Evolutionary conservation across 2,797 vertebrate species (phyloP), one percentile per base, ranked within the genome.

Genomic region (Furcifer pardalis): DNA sequence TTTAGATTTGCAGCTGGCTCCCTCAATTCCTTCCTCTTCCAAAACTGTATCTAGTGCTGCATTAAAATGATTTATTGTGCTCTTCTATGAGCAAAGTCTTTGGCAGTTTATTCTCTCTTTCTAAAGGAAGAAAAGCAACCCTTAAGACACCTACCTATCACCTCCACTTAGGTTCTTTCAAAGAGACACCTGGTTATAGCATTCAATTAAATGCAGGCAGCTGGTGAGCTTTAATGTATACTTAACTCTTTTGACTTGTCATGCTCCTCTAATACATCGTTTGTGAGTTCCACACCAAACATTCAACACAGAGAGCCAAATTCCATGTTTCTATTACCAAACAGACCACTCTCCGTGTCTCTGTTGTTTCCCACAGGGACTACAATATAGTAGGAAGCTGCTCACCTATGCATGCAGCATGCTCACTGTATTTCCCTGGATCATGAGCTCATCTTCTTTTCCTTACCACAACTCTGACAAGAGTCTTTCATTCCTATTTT

Each of bases 1-100:
- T 87, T 84, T 86, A 88, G 80, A 84, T 81, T 87, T 83, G 37
- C 91, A 94, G 89, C 89, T 93, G 92, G 27, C 59, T 84, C 65
- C 85, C n/a, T 63, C 79, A 82, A 83, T 85, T 88, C 73, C 86
- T 88, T 89, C 85, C 84, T 83, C 81, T 85, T 85, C 69, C 83
- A 90, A 69, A 90, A 81, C 32, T 77, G 40, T 74, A 84, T 76
- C 84, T 92, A 91, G 69, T 88, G 88, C 79, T 37, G 35, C 74
- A 46, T 71, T 42, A 84, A 89, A 80, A 40, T 77, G 72, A 40
- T 87, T 89, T 82, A 84, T 77, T 60, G 76, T 88, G 56, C 79
- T 86, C 3, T 13, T 85, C 66, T 84, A 52, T 65, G 0, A 0
- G 5, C 65, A 76, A 68, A 83, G 74, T 76, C 84, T 85, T 90